Evolutionary conservation across 2,888 invertebrate species (phyloP).

Genomic region (Ophonus ardosiacus): DNA sequence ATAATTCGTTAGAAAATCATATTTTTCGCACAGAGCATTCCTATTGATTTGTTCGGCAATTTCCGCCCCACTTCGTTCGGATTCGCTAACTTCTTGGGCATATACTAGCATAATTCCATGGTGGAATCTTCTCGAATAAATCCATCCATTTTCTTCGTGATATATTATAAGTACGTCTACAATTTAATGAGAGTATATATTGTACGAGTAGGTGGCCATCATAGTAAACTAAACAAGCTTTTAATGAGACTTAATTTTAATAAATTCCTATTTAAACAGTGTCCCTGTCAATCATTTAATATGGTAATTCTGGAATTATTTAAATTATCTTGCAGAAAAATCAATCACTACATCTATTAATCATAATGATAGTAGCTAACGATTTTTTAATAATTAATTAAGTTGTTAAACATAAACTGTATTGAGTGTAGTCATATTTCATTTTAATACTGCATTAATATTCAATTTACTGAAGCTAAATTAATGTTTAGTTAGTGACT

Average conservation of each 20-base stretch:
- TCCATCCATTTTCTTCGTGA: too few species aligned
- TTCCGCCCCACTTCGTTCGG: too few species aligned
- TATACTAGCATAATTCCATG: too few species aligned
- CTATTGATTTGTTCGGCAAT: too few species aligned
- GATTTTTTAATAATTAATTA: conserved; percentile 40
- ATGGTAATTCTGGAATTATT: not conserved
- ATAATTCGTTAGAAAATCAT: too few species aligned
- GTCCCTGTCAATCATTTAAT: not conserved
- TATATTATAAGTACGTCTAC: too few species aligned
- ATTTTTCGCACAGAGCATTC: too few species aligned
- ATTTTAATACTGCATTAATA: conserved; percentile 30
- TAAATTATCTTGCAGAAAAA: conserved; percentile 31
- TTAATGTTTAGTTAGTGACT: conserved; percentile 39
- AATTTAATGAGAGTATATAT: too few species aligned
- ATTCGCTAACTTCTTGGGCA: too few species aligned
- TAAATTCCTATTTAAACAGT: not conserved
- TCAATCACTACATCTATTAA: conserved; percentile 30
- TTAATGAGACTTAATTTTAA: not conserved
- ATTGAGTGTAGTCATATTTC: conserved; percentile 24
- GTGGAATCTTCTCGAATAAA: too few species aligned
- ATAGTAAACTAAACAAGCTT: too few species aligned
- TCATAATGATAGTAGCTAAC: conserved; percentile 11
- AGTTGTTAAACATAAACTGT: conserved; percentile 45
- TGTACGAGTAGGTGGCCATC: too few species aligned
- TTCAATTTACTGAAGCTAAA: conserved; percentile 26